Base-by-base conservation (phyloP, 2,113 vertebrate genomes). In the Tor tambroides region DNA sequence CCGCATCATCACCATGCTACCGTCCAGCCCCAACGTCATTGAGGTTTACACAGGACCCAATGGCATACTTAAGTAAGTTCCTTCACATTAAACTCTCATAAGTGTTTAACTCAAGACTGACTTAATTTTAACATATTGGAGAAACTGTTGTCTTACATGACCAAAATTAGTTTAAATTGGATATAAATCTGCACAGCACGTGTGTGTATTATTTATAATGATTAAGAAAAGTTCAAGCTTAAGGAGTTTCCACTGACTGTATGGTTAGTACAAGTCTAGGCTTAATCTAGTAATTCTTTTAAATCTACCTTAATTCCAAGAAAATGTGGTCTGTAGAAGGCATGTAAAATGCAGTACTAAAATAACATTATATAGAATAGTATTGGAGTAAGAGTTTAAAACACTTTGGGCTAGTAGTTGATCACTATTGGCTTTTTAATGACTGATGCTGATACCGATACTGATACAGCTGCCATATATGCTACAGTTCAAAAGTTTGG, bases 1-100 rank as follows among this genome's bases (percentile, higher is more conserved):
- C 93, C 95, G 98, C 90, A 98, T 99, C 89, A 98, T 99, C 91
- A 99, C 98, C 63, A 98, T 99, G 98, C 93, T 99, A 88, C 98
- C 97, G 77, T 98, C 97, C 80, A 99, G 96, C 93, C 95, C 96
- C 54, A 97, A 99, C 91, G 96, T 96, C 1, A 88, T 94, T 87
- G 98, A 99, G 77, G 98, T 94, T 89, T 99, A 98, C 93, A 96
- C 96, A 21, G 98, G 98, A 92, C 89, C 94, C 90, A 97, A 96
- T 89, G 98, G 98, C 89, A 97, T 99, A 94, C 95, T 99, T 35
- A 98, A 97, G 98, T 99, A 96, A 85, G 94, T 90, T 21, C 23
- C 19, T 23, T 35, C 21, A 30, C 0, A 56, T 78, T 0, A 6
- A 41, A 74, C 61, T 86, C 21, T 46, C 15, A 28, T 12, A 10